Base-by-base conservation (phyloP, 2,797 vertebrate genomes). In the Macrochelys suwanniensis region DNA sequence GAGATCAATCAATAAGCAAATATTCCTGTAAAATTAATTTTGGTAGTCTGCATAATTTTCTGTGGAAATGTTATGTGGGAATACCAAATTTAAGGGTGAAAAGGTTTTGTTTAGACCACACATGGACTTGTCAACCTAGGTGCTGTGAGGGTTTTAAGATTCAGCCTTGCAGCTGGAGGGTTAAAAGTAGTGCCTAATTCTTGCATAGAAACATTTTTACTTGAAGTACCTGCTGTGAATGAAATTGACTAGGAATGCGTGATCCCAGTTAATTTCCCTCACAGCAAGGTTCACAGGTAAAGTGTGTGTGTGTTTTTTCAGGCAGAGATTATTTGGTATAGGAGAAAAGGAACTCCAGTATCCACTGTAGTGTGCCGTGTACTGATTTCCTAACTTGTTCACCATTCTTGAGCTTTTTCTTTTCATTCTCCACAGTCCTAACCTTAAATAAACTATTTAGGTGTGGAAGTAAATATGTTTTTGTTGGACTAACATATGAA, bases 221-320 rank as follows among this genome's bases (percentile, higher is more conserved):
- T 88, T 47, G 51, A 82, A 77, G 83, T 93, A 80, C 97, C 94
- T 94, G 96, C 97, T 98, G 97, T 86, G 98, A 97, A 57, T 71
- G 56, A 95, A 97, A 97, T 97, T 94, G 88, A 59, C 91, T 95
- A 95, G 93, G 93, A 97, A 97, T 98, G 97, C 95, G 96, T 95
- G 97, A 95, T 97, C 95, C 85, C 61, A 21, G 86, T 87, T 98
- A 95, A 98, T 98, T 98, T 98, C 94, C 93, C 91, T 97, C 98
- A 96, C 98, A 97, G 97, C 97, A 84, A 97, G 97, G 83, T 71
- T 79, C 90, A 31, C 61, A 89, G 94, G 95, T 89, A 42, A 90
- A 94, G 74, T 79, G 37, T 42, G 37, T 42, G 74, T 23, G 83
- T 53, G 65, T 90, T 51, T 85, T 92, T 88, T 89, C 88, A 93